Evolutionary conservation across 1,140 invertebrate genomes (phyloP), one percentile per base, ranked within the genome.

Genomic region (Bombus superbus): DNA sequence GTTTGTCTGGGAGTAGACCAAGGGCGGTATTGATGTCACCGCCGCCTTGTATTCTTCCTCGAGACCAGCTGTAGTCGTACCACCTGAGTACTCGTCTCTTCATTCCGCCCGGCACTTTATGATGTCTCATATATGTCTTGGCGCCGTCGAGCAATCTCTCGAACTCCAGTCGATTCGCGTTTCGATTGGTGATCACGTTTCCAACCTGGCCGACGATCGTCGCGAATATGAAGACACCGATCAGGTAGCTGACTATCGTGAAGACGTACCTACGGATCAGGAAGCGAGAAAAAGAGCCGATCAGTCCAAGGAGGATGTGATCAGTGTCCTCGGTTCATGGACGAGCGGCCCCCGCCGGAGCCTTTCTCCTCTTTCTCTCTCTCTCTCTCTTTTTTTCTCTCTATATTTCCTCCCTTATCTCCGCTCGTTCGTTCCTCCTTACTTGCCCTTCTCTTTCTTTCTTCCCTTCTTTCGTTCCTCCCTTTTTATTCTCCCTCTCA

Each of bases 31-130:
- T 99, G 91, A 99, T 99, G 94, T 99, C 98, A 42, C 98, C 98
- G 32, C 98, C 98, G 25, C 98, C 98, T 94, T 99, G 98, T 86
- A 99, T 99, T 59, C 98, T 96, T n/a, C 98, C 98, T 87, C 99
- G 97, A 1, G 98, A 99, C 98, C 98, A 99, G 5, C 98, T 99
- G 94, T 99, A 99, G 94, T 99, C 98, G 94, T 99, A 99, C 99
- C 99, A 99, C 18, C 99, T 96, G 35, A 99, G 97, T 11, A 99
- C 98, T 40, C 99, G 95, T 47, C 98, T 96, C 94, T 99, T 99
- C 97, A 99, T 99, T 15, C 98, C 98, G 40, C 97, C 97, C 2
- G 98, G 98, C 11, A 99, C 98, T 96, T 99, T 99, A 95, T 99
- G 98, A 94, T 99, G 98, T 91, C 98, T 96, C 99, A 99, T 99